phyloP scores from a whole-genome alignment of 1,140 invertebrate species.

The Drosophila paulistorum region DNA sequence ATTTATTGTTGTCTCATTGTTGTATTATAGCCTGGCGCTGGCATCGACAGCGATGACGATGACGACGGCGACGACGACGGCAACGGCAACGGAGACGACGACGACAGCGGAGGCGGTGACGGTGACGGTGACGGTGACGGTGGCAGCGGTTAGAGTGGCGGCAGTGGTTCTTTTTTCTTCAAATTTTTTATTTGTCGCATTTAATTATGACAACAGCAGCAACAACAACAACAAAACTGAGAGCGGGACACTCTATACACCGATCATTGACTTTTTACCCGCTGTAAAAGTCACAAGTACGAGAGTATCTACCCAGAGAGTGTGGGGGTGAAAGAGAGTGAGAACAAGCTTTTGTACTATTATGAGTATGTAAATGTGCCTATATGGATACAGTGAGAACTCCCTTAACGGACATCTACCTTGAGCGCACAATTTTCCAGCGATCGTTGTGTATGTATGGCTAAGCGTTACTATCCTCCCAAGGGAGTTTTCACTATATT shows the following conservation, averaged over 20 bases:
- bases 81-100: constrained; percentile 22
- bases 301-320: constrained; percentile 4
- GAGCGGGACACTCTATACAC: constrained; percentile 37
- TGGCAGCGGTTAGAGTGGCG: constrained; percentile 14
- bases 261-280: constrained; percentile 75
- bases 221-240: constrained; percentile 21
- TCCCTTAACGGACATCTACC: too few relatives aligned
- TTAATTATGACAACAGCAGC: constrained; percentile 74
- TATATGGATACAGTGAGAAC: background rate
- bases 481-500: background rate
- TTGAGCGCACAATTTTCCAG: too few relatives aligned
- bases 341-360: constrained; percentile 3
- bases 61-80: constrained; percentile 37
- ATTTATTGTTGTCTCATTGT: constrained; percentile 80
- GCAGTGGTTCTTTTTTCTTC: constrained; percentile 62
- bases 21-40: constrained; percentile 67
- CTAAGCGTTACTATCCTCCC: too few relatives aligned
- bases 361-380: background rate
- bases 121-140: constrained; percentile 31
- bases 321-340: constrained; percentile 27
- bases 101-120: constrained; percentile 22
- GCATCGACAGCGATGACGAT: constrained; percentile 37
- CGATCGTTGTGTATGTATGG: too few relatives aligned
- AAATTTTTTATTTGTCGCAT: constrained; percentile 79
- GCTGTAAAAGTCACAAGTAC: constrained; percentile 33